Evolutionary conservation across 2,797 vertebrate species (phyloP).

Genomic region (Spinus pinus): DNA sequence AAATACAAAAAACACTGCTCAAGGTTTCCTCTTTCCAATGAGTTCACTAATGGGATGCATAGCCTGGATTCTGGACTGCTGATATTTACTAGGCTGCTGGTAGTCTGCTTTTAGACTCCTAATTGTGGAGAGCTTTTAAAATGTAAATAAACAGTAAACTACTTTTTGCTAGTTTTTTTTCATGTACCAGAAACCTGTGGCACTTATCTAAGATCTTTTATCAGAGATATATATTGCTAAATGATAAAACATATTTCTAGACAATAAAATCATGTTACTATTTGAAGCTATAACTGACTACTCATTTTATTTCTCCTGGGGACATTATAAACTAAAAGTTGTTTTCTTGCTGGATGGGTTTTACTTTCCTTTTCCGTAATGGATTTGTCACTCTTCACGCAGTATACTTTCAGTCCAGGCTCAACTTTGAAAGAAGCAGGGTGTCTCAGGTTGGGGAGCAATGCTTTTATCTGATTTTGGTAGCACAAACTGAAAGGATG

Average conservation of each 20-base stretch:
- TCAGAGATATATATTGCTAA: background rate
- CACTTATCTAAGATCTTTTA: background rate
- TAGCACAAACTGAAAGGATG: background rate
- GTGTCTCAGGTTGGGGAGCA: background rate
- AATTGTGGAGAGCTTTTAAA: background rate
- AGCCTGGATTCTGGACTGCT: background rate
- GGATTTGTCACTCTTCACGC: background rate
- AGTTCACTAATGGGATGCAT: background rate
- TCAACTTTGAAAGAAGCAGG: background rate
- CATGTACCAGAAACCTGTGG: background rate
- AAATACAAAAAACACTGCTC: background rate
- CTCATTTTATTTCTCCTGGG: background rate
- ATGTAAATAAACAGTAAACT: background rate
- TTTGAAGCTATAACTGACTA: background rate
- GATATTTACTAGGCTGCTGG: background rate
- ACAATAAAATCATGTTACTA: background rate
- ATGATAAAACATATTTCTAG: background rate
- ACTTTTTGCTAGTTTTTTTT: background rate
- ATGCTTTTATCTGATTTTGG: background rate
- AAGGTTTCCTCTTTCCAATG: background rate
- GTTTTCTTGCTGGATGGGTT: background rate
- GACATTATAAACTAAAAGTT: background rate
- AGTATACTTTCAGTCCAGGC: background rate
- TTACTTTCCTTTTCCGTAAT: background rate
- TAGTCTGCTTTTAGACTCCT: background rate